Conservation (phyloP, 2,888 invertebrate genomes). For the Catocala sponsa region DNA sequence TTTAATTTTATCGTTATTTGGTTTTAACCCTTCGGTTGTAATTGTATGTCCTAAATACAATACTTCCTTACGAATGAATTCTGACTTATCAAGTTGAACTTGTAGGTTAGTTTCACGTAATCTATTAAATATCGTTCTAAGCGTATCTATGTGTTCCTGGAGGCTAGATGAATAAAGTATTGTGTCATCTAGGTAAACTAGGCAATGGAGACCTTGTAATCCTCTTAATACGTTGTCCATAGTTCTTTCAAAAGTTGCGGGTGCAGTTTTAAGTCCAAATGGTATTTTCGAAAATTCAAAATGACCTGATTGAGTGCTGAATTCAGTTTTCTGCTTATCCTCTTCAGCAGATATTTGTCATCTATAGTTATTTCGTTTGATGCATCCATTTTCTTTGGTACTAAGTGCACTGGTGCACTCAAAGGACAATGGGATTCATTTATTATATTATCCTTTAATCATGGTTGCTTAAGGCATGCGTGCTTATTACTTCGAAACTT, state of each 20-base stretch:
- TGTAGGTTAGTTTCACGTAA: constrained; percentile 9
- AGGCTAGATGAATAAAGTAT: too few species aligned
- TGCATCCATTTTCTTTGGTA: too few species aligned
- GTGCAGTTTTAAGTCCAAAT: constrained; percentile 8
- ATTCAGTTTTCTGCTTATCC: too few species aligned
- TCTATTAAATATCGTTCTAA: constrained; percentile 13
- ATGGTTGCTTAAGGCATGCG: constrained; percentile 5
- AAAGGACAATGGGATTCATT: too few species aligned
- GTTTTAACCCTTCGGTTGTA: constrained; percentile 13
- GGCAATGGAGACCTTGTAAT: too few species aligned
- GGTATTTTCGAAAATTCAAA: constrained; percentile 57
- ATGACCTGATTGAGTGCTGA: constrained; percentile 41
- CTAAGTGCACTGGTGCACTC: too few species aligned
- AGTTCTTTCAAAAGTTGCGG: constrained; percentile 3
- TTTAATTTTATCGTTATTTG: constrained; percentile 18
- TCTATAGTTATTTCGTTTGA: too few species aligned
- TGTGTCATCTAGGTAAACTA: too few species aligned
- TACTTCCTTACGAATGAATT: constrained; percentile 16
- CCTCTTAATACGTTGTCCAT: too few species aligned
- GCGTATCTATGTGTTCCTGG: background rate
- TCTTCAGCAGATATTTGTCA: too few species aligned
- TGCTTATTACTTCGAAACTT: too few species aligned
- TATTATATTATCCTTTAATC: too few species aligned
- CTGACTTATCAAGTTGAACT: constrained; percentile 18
- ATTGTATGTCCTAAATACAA: constrained; percentile 17